Evolutionary conservation across 2,113 vertebrate genomes (phyloP), one percentile per base, ranked within the genome.

Genomic region (Peucedramus taeniatus): DNA sequence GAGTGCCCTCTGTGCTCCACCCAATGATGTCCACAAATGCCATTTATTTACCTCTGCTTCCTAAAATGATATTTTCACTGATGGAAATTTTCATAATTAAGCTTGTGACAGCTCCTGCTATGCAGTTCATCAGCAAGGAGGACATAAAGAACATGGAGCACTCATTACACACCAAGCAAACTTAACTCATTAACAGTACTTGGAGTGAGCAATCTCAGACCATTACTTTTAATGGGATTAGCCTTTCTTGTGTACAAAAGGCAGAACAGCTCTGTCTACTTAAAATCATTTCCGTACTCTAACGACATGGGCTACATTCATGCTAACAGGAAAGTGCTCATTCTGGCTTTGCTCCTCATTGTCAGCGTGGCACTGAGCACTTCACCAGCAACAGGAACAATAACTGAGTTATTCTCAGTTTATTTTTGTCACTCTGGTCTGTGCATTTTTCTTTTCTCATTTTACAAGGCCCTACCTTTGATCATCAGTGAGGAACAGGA

Each of bases 191-290:
- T 96, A 95, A 89, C 91, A 94, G 90, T 87, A 82, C 83, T 96
- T 95, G 91, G 56, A 95, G 82, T 90, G 94, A 97, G 66, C 83
- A 94, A 96, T 93, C 86, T 91, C 93, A 93, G 85, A 79, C 75
- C 87, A 96, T 96, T 96, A 89, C 94, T 94, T 96, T 97, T 96
- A 95, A 97, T 96, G 90, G 83, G 91, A 95, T 94, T 96, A 93
- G 87, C 83, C 87, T 96, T 96, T 94, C 92, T 89, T 95, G 77
- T 92, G 90, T 87, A 94, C 83, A 95, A 95, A 95, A 96, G 84
- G 83, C 83, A 96, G 81, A 51, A 75, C 60, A 94, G 78, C 76
- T 79, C 91, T 40, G 12, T 77, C 94, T 95, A 94, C 84, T 89
- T 90, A 93, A 88, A 94, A 97, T 89, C 74, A 87, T 92, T 95